Percentiles rank a stretch among this genome's conserved stretches.
Conservation (phyloP, 2,888 invertebrate genomes). For the Apantesis nais region DNA sequence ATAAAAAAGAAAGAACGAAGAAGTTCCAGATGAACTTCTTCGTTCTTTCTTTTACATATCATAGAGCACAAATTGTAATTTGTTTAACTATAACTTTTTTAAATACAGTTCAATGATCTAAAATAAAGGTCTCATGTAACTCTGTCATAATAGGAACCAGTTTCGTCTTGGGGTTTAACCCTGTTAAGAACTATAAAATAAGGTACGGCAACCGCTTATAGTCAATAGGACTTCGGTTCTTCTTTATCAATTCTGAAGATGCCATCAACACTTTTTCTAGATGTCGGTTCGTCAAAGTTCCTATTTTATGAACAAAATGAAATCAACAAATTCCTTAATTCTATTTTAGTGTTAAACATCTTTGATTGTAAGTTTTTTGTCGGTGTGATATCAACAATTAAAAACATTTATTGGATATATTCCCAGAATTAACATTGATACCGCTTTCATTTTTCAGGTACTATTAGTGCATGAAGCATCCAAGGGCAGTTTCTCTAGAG, state of each 20-base stretch:
- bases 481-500: conserved; percentile 96
- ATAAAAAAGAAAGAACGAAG: conserved; percentile 40
- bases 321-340: too few species aligned
- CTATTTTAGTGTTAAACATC: too few species aligned
- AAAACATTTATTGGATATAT: background rate
- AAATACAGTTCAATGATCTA: background rate
- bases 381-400: background rate
- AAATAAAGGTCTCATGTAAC: background rate
- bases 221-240: too few species aligned
- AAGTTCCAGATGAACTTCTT: too few species aligned
- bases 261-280: background rate
- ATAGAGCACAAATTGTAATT: conserved; percentile 25
- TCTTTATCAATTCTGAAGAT: background rate
- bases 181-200: background rate
- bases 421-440: background rate
- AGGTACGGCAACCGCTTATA: too few species aligned
- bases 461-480: conserved; percentile 95
- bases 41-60: conserved; percentile 47
- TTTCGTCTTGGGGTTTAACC: background rate
- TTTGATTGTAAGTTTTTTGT: background rate
- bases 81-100: conserved; percentile 3
- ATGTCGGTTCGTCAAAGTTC: background rate
- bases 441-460: conserved; percentile 82
- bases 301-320: too few species aligned
- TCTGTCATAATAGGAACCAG: background rate